Base-by-base conservation (phyloP, 2,113 vertebrate genomes). In the Physeter macrocephalus region DNA sequence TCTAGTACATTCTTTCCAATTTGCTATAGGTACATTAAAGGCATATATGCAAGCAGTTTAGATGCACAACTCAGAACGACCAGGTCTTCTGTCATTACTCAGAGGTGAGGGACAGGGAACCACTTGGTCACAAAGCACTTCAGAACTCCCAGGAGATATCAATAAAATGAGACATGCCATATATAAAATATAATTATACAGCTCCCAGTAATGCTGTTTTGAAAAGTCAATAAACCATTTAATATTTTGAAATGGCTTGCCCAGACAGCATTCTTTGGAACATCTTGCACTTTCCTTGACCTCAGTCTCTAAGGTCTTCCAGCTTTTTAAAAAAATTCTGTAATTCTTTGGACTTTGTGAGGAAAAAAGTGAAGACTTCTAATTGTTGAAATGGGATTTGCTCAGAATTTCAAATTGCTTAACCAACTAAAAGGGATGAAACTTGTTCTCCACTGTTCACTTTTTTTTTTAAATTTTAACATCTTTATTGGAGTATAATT, bases 121-220 rank as follows among this genome's bases (percentile, higher is more conserved):
- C 77, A 67, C 49, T 88, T 25, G 23, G 62, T 81, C 66, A 71
- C 15, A 85, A 90, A 87, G 61, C 15, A 78, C 43, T 75, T 90
- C 43, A 93, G 62, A 94, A 75, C 39, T 90, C 36, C 27, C 67
- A 36, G 64, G 75, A 88, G 95, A 81, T 81, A 95, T 57, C 87
- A 92, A 84, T 93, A 90, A 90, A 94, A 93, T 69, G 71, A 97
- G 90, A 75, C 71, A 67, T 77, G 25, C 29, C 83, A 62, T 72
- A 72, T 66, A 95, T 77, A 90, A 96, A 90, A 81, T 82, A 92
- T 87, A 97, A 96, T 96, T 97, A 95, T 13, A 95, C 80, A 93
- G 86, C 69, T 96, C 83, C 74, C 80, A 66, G 89, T 25, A 54
- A 75, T 84, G 25, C 34, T 92, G 61, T 90, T 94, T 81, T 54